Evolutionary conservation across 2,113 vertebrate species (phyloP).

Genomic region (Archilochus colubris): DNA sequence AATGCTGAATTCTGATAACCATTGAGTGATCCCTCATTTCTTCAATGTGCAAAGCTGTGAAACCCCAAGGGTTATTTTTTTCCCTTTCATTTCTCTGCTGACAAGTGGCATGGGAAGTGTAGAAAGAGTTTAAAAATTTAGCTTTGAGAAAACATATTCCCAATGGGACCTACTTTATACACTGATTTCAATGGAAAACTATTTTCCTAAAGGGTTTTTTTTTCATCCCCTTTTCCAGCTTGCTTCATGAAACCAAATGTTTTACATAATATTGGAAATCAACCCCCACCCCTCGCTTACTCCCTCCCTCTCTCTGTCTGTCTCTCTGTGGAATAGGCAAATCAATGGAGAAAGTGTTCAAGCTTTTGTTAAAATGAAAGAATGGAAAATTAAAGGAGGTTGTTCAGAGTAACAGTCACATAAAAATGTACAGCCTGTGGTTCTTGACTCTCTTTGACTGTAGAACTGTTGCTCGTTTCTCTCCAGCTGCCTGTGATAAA

Average conservation of each 20-base stretch:
- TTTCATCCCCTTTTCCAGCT: constrained; percentile 38
- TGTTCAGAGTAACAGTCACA: constrained; percentile 58
- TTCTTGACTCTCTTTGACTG: constrained; percentile 68
- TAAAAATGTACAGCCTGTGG: constrained; percentile 64
- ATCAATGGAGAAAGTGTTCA: constrained; percentile 62
- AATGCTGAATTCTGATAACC: constrained; percentile 64
- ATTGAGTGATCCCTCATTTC: constrained; percentile 58
- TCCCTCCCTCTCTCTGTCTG: background rate
- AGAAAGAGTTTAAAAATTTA: constrained; percentile 68
- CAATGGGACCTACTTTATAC: constrained; percentile 28
- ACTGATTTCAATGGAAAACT: constrained; percentile 46
- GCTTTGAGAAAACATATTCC: constrained; percentile 58
- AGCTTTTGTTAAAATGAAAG: constrained; percentile 70
- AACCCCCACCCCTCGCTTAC: constrained; percentile 20
- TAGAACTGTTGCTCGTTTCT: constrained; percentile 64
- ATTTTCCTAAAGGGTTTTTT: constrained; percentile 45
- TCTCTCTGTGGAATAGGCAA: constrained; percentile 53
- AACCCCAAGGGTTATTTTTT: constrained; percentile 68
- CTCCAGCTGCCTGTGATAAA: constrained; percentile 75
- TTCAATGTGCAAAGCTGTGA: constrained; percentile 71
- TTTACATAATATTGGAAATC: constrained; percentile 67
- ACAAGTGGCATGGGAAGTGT: constrained; percentile 62
- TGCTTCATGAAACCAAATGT: constrained; percentile 62
- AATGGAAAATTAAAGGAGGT: constrained; percentile 66
- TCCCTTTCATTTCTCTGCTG: constrained; percentile 67